phyloP scores from a whole-genome alignment of 2,888 invertebrate genomes.

The Drosophila kanekoi region DNA sequence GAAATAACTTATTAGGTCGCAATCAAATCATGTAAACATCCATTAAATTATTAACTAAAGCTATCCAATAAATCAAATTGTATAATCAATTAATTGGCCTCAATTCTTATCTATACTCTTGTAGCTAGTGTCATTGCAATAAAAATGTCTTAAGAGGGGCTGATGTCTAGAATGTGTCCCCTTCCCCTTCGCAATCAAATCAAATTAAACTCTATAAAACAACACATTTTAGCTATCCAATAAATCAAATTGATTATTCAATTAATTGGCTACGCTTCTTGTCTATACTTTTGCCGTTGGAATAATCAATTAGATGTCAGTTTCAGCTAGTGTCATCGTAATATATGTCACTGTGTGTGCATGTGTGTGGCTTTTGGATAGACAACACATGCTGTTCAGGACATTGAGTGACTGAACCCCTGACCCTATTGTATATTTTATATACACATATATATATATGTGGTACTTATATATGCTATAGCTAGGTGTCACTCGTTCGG shows the following conservation, averaged over 20 bases:
- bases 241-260: neutral
- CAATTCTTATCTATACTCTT: neutral
- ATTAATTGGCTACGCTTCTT: constrained; percentile 1
- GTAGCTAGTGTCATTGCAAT: constrained; percentile 12
- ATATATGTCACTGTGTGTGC: neutral
- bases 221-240: neutral
- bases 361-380: constrained; percentile 27
- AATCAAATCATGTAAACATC: neutral
- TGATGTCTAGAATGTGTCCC: neutral
- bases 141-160: no score
- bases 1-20: neutral
- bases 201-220: neutral
- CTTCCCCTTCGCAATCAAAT: neutral
- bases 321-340: constrained; percentile 21
- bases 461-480: constrained; percentile 5
- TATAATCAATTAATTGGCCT: neutral
- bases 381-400: constrained; percentile 24
- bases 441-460: constrained; percentile 4
- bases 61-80: neutral
- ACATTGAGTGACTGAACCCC: constrained; percentile 17
- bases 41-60: neutral
- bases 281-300: neutral
- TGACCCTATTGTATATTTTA: constrained; percentile 24
- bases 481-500: constrained; percentile 60
- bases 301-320: constrained; percentile 1